Percentiles rank a stretch among this genome's conserved stretches.
Evolutionary conservation across 2,797 vertebrate species (phyloP).

Genomic region (Epinephelus awoara): DNA sequence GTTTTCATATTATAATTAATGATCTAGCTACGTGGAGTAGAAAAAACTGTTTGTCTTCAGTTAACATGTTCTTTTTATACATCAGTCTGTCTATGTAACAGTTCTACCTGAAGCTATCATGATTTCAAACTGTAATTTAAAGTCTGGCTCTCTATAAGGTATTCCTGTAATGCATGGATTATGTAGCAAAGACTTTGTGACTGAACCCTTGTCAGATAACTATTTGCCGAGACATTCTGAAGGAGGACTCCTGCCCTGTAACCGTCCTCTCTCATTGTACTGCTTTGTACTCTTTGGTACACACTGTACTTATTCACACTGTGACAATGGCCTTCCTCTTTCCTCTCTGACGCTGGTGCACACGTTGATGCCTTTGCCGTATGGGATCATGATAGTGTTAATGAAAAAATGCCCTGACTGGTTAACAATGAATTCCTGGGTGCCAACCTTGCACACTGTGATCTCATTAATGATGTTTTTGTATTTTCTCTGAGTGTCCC

Average conservation of each 20-base stretch:
- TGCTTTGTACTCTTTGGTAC: conserved; percentile 3
- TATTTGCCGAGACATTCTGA: neutral
- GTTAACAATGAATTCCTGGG: neutral
- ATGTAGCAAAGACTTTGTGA: no score
- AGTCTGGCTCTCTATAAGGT: no score
- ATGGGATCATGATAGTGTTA: neutral
- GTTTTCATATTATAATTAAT: no score
- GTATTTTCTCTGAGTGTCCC: neutral
- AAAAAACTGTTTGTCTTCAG: no score
- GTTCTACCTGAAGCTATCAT: no score
- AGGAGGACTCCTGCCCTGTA: neutral
- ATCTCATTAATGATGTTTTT: neutral
- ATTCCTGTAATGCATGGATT: no score
- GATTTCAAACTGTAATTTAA: no score
- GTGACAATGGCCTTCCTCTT: neutral
- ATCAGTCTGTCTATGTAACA: no score
- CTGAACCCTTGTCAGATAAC: neutral
- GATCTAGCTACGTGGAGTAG: no score
- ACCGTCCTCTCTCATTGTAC: neutral
- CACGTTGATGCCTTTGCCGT: neutral
- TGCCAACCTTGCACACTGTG: neutral
- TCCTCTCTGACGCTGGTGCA: conserved; percentile 10
- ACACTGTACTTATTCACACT: conserved; percentile 16
- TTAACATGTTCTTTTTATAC: no score
- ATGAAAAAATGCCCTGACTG: neutral